Conservation (phyloP, 2,888 invertebrate genomes). For the Drosophila austrosaltans region DNA sequence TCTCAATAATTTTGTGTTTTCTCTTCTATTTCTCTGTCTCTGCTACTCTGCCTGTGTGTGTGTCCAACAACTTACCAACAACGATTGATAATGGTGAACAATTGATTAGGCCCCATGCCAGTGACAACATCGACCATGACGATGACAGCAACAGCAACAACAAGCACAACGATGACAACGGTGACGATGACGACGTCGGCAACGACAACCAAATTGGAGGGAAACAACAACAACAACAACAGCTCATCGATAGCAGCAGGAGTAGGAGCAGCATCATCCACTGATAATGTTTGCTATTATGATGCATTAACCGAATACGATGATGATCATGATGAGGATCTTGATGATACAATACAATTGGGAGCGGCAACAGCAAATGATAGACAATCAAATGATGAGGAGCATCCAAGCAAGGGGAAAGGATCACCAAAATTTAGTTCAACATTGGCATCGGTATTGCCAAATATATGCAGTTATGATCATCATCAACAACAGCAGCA, state of each 20-base stretch:
- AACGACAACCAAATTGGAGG: conserved; percentile 16
- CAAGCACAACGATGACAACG: conserved; percentile 7
- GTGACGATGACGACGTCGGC: conserved; percentile 3
- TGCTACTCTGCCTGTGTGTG: conserved; percentile 62
- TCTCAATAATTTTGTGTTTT: conserved; percentile 78
- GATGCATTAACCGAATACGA: conserved; percentile 79
- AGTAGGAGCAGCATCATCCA: conserved; percentile 22
- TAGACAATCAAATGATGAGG: conserved; percentile 2
- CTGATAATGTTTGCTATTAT: conserved; percentile 76
- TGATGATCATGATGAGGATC: conserved; percentile 53
- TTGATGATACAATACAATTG: conserved; percentile 39
- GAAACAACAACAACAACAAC: conserved; percentile 11
- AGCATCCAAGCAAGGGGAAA: background rate
- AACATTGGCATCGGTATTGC: conserved; percentile 71
- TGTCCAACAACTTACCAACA: conserved; percentile 35
- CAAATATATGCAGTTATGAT: conserved; percentile 77
- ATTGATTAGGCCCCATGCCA: conserved; percentile 12
- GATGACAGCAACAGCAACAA: conserved; percentile 8
- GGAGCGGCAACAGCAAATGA: background rate
- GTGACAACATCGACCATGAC: conserved; percentile 10
- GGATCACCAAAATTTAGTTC: conserved; percentile 20
- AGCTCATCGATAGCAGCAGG: conserved; percentile 1
- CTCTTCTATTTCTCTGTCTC: conserved; percentile 70
- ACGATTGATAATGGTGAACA: background rate
- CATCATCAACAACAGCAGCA: conserved; percentile 56